Evolutionary conservation across 2,113 vertebrate species (phyloP).

Genomic region (Orientallactaga bullata): DNA sequence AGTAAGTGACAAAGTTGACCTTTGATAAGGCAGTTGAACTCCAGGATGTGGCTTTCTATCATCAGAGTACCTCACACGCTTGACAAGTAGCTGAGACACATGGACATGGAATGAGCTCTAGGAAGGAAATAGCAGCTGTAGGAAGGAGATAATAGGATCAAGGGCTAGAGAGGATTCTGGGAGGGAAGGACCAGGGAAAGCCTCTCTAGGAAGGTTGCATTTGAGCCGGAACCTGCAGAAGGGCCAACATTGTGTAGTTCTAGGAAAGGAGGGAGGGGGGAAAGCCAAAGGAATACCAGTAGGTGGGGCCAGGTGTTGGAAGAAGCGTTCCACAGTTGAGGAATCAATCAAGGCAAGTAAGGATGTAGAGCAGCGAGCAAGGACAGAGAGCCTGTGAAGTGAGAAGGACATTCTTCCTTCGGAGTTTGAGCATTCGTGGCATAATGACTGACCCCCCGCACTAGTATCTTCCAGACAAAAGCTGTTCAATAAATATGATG

Average conservation of each 20-base stretch:
- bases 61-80: neutral
- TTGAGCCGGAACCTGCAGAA: neutral
- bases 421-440: neutral
- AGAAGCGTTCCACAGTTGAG: neutral
- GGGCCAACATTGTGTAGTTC: neutral
- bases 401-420: neutral
- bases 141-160: too few relatives aligned
- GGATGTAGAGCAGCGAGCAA: neutral
- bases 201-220: neutral
- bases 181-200: neutral
- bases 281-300: too few relatives aligned
- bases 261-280: too few relatives aligned
- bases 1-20: neutral
- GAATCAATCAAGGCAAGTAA: neutral
- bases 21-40: neutral
- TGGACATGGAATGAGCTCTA: neutral
- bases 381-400: neutral
- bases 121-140: too few relatives aligned
- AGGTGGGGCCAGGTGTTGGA: neutral
- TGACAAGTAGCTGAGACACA: neutral
- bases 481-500: slow-evolving; percentile 60
- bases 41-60: neutral
- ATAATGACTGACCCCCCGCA: neutral
- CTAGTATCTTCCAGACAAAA: neutral
- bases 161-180: neutral